A percentile compares a stretch with the other conserved stretches of the same genome.
phyloP scores from a whole-genome alignment of 2,113 vertebrate genomes.

The Bungarus multicinctus region DNA sequence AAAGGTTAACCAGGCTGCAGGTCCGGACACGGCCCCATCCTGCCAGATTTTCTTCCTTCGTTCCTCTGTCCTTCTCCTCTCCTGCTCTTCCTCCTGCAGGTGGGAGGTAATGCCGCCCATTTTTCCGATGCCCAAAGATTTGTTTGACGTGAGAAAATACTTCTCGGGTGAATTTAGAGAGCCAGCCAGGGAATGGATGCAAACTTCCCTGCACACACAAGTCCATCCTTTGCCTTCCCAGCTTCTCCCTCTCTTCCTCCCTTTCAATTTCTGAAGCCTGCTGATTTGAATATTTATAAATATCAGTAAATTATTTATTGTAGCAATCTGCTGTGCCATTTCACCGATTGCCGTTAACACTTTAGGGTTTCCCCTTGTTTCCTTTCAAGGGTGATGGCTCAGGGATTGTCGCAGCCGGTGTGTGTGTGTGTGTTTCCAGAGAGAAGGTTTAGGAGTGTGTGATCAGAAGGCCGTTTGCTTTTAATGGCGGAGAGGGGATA shows the following conservation, averaged over 20 bases:
- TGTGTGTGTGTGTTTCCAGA: background rate
- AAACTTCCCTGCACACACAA: slow-evolving; percentile 30
- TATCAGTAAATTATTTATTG: slow-evolving; percentile 99
- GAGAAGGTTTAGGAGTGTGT: too few relatives aligned
- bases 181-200: slow-evolving; percentile 63
- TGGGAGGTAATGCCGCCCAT: background rate
- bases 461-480: background rate
- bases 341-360: slow-evolving; percentile 79
- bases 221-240: background rate
- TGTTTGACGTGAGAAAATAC: slow-evolving; percentile 72
- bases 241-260: slow-evolving; percentile 53
- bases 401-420: background rate
- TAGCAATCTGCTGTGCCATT: slow-evolving; percentile 98
- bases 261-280: slow-evolving; percentile 79
- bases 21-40: background rate
- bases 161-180: slow-evolving; percentile 72
- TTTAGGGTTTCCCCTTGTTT: slow-evolving; percentile 67
- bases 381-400: slow-evolving; percentile 8
- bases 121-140: slow-evolving; percentile 66
- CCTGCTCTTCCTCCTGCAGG: background rate
- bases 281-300: slow-evolving; percentile 99
- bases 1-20: background rate
- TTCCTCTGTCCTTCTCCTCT: background rate
- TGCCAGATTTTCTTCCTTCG: slow-evolving; percentile 3
- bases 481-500: background rate